A percentile compares a stretch with the other conserved stretches of the same genome.
These are phyloP conservation scores for Agrotis segetum DNA, from an alignment of 2,888 invertebrate species.

Conservation along the genomic window DNA sequence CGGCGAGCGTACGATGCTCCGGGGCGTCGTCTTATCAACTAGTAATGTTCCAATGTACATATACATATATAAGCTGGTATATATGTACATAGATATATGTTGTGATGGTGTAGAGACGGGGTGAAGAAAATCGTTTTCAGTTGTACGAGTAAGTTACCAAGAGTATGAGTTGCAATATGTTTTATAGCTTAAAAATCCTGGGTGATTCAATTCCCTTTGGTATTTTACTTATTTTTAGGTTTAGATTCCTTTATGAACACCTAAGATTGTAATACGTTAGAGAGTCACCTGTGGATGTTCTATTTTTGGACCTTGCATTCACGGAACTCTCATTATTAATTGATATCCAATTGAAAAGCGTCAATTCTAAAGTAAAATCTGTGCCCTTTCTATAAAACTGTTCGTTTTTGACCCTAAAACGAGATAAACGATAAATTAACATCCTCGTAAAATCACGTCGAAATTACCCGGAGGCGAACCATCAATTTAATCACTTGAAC, in stretches of 20 bases:
- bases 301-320: not conserved
- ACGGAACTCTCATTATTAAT: not conserved
- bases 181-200: not conserved
- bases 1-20: conserved; percentile 18
- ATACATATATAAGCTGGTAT: conserved; percentile 12
- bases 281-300: not conserved
- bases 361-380: not conserved
- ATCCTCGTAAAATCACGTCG: conserved; percentile 41
- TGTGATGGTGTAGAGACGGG: not conserved
- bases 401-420: not conserved
- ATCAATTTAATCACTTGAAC: conserved; percentile 54
- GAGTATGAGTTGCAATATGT: conserved; percentile 2
- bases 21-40: conserved; percentile 38
- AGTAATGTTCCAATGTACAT: conserved; percentile 28
- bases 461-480: conserved; percentile 31
- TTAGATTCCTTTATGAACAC: not conserved
- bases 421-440: conserved; percentile 39
- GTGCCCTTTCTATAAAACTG: not conserved
- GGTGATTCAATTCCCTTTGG: not conserved
- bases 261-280: not conserved
- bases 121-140: not conserved
- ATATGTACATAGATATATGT: not conserved
- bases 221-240: too few species aligned
- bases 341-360: not conserved
- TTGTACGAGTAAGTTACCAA: not conserved